Evolutionary conservation across 2,888 invertebrate species (phyloP), one percentile per base, ranked within the genome.

Genomic region (Latrodectus elegans): DNA sequence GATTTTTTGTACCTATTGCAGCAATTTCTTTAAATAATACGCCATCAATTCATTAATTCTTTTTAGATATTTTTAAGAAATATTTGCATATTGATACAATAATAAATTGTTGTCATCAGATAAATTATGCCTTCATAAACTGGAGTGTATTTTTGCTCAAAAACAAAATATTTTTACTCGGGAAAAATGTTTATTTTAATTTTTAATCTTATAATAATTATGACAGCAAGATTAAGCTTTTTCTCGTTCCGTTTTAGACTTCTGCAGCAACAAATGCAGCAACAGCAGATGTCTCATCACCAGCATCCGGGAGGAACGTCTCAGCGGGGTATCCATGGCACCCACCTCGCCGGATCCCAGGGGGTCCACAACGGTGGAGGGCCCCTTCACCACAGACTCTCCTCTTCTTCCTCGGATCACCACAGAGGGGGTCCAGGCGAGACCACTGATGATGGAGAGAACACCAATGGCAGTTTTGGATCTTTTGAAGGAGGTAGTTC

Each of bases 201-300:
- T 38, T 38, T 38, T 6, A 38, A n/a, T n/a, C n/a, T n/a, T n/a
- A n/a, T n/a, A n/a, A 38, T 38, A 38, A 6, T 38, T 38, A 38
- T 38, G 38, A 1, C 1, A 38, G 6, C 38, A 38, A 38, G 4
- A 38, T 38, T 38, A 38, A 38, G 38, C 38, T 38, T 38, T 22
- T 38, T 38, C 38, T 38, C 38, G 0, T 38, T 38, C 38, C 38
- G 0, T 38, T 38, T 38, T 38, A 90, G 90, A 76, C 70, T 90
- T 12, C 89, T 89, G 60, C 90, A 90, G 49, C 90, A 90, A 78
- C 90, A 90, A 74, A 89, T 90, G 90, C 90, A 90, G 60, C 89
- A 89, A 72, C 90, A 90, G 74, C 89, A 89, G 84, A 84, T 88
- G 80, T 80, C 79, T 53, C 88, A 88, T 52, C 78, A 83, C 38